phyloP scores from a whole-genome alignment of 2,797 vertebrate species.

The Staurois parvus region DNA sequence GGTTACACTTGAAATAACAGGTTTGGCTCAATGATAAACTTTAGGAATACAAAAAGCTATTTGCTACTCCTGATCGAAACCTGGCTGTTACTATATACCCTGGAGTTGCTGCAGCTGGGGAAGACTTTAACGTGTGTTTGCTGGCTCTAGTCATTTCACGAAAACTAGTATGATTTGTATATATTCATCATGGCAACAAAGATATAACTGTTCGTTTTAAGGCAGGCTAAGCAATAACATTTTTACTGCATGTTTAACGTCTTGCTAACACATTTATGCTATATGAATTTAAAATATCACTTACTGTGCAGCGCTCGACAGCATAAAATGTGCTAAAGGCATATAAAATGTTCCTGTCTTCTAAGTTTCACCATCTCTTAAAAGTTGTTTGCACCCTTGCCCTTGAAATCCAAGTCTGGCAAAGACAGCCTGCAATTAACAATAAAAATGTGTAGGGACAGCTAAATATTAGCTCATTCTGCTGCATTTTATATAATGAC shows the following conservation, averaged over 20 bases:
- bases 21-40: neutral
- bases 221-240: conserved; percentile 20
- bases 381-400: conserved; percentile 42
- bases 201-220: conserved; percentile 29
- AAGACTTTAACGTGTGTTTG: neutral
- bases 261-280: conserved; percentile 50
- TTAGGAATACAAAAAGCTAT: neutral
- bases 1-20: neutral
- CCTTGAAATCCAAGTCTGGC: conserved; percentile 49
- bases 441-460: conserved; percentile 58
- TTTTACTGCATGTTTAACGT: conserved; percentile 43
- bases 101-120: neutral
- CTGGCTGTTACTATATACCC: neutral
- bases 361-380: conserved; percentile 30
- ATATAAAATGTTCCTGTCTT: conserved; percentile 48
- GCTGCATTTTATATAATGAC: conserved; percentile 59
- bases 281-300: conserved; percentile 47
- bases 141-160: neutral
- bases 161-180: neutral
- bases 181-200: neutral
- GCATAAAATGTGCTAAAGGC: conserved; percentile 38
- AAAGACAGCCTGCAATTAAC: conserved; percentile 59
- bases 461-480: conserved; percentile 58
- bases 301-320: conserved; percentile 26
- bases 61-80: neutral